Evolutionary conservation across 2,888 invertebrate genomes (phyloP), one percentile per base, ranked within the genome.

Genomic region (Bellardia pandia): DNA sequence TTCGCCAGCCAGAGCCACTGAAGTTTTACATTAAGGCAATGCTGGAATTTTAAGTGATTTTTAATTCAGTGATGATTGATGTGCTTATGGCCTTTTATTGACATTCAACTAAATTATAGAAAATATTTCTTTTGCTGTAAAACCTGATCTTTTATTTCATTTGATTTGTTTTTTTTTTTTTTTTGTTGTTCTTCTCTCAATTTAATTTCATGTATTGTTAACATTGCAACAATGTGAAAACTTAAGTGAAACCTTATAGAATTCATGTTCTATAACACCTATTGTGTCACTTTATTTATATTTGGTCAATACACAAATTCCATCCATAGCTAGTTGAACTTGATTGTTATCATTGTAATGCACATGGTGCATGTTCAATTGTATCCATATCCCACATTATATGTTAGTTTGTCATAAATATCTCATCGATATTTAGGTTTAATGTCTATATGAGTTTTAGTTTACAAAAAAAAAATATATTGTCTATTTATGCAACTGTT

Each of bases 61-160:
- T 87, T 87, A 87, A 87, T 87, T 87, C 87, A 87, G 87, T 87
- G 87, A 87, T 87, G 87, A 87, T 87, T 87, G 87, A 87, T 87
- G 87, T 87, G 87, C 85, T 85, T 87, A 78, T 82, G 85, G 87
- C 87, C 85, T 87, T 85, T 87, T 87, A 87, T 85, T 87, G 87
- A 87, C 87, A 87, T 85, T 79, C 87, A 87, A 87, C 87, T 87
- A 87, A 87, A 85, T 85, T 85, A 87, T 78, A 87, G 78, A 87
- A 85, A 87, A 85, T 71, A 60, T 85, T 85, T 88, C 76, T 75
- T 85, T 74, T 77, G 66, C 62, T 60, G 53, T 11, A 42, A 82
- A 45, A 81, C 87, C 69, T 48, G 84, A 68, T 71, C 33, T 68
- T 42, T 68, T n/a, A 6, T 30, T 48, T 30, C 8, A 45, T 45